Base-by-base conservation (phyloP, 2,888 invertebrate species). In the Clanis bilineata region DNA sequence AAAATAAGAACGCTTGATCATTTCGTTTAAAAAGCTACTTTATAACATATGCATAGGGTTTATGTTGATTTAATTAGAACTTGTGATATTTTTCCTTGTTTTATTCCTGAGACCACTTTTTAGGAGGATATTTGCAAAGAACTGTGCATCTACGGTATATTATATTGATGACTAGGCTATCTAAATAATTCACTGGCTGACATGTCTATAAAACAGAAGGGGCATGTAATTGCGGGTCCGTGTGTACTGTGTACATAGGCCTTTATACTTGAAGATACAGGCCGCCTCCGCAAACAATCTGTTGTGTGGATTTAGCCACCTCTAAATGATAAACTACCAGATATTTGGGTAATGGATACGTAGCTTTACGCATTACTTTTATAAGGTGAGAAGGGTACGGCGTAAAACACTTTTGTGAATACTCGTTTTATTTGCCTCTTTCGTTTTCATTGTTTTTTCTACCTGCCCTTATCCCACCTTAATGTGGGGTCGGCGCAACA, bases 301-400 rank as follows among this genome's bases (percentile, higher is more conserved):
- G 10, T 32, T 51, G 51, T 51, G 51, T 18, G 41, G 41, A 41
- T 41, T 41, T 41, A 51, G 32, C 28, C 51, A 32, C 18, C 51
- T 15, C 51, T 28, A 32, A 51, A 32, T 32, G 51, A 51, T 51
- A 32, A 28, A 51, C 28, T 51, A 32, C 51, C 51, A 51, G 51
- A 51, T 51, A 32, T 51, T 15, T 23, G 15, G 5, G 28, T 51
- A 51, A 51, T 51, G 18, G 51, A 51, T 32, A 32, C n/a, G 25
- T 28, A 2, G 15, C 25, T 18, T 39, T 15, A 18, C 18, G 18
- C 41, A 15, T 15, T 41, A 15, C 15, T 15, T 39, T 32, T 32
- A 32, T 36, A 36, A 12, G 9, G 12, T 10, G 3, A 12, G 36
- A 1, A n/a, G 3, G 36, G 36, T 10, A 12, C 1, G 36, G 36